Base-by-base conservation (phyloP, 2,888 invertebrate genomes). In the Drosophila ezoana region DNA sequence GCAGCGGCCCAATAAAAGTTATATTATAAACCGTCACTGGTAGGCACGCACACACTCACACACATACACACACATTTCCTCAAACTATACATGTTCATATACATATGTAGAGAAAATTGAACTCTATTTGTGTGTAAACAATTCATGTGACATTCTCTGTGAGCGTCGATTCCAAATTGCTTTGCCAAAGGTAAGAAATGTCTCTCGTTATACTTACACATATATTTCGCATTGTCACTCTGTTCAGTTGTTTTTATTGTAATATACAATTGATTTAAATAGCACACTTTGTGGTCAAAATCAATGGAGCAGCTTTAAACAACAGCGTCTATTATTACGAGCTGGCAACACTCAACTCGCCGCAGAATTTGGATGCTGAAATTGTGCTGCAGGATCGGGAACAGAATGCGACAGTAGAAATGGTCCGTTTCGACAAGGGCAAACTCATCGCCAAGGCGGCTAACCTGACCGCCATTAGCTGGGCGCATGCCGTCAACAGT, bases 401-500 rank as follows among this genome's bases (percentile, higher is more conserved):
- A 11, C 53, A 48, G 16, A 18, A 51, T 51, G 49, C 43, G 32
- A 65, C 51, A 58, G 35, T 57, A 45, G 40, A 59, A 44, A 63
- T 76, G 85, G 67, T 38, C 11, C 69, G 73, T 8, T 52, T 66
- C 11, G 66, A 52, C n/a, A 77, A 67, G 23, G 60, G 65, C 20
- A 77, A 70, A 73, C 18, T 43, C 11, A 16, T 45, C n/a, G 52
- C 48, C 20, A 78, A 65, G 47, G 68, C 65, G 20, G 47, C 57
- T 6, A 96, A 97, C 90, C 92, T 97, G 54, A 95, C 96, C 0
- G 93, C 94, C 64, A 93, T 97, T 28, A 95, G 94, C 18, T 98
- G 98, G 98, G 96, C 95, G 0, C 98, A 98, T 92, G 97, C 96
- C 35, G 96, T 96, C 43, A 98, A 98, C 91, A 95, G 94, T 79